A percentile compares a stretch with the other conserved stretches of the same genome.
These are phyloP conservation scores for Orthonyx spaldingii DNA, from an alignment of 2,113 vertebrate species.

Conservation along the genomic window DNA sequence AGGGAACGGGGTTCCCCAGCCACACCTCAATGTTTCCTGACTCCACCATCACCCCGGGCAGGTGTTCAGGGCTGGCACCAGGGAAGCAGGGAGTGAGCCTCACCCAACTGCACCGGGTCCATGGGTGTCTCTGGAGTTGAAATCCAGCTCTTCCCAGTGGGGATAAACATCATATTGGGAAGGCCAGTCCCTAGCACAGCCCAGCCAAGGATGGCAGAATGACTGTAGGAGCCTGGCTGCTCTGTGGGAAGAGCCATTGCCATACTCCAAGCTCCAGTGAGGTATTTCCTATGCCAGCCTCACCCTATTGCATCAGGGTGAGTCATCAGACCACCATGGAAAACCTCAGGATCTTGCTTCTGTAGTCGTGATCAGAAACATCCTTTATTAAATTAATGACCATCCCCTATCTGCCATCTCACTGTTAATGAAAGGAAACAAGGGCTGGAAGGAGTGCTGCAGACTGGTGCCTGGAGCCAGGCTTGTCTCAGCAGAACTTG, in stretches of 20 bases:
- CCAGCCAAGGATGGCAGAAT: neutral
- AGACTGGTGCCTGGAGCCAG: neutral
- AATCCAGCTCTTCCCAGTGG: neutral
- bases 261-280: neutral
- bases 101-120: neutral
- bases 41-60: rapidly evolving
- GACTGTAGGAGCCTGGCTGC: neutral
- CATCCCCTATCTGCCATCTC: neutral
- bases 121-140: neutral
- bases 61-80: neutral
- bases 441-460: neutral
- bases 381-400: constrained; percentile 13
- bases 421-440: neutral
- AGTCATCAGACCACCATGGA: constrained; percentile 20
- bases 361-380: constrained; percentile 2
- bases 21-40: neutral
- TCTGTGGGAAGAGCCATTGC: neutral
- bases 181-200: neutral
- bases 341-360: neutral
- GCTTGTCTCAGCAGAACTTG: neutral
- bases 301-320: neutral
- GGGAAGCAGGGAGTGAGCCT: neutral
- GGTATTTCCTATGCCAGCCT: neutral
- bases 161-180: neutral
- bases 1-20: neutral